These are phyloP conservation scores for Eupeodes latifasciatus DNA, from an alignment of 2,888 invertebrate species.

Conservation along the genomic window DNA sequence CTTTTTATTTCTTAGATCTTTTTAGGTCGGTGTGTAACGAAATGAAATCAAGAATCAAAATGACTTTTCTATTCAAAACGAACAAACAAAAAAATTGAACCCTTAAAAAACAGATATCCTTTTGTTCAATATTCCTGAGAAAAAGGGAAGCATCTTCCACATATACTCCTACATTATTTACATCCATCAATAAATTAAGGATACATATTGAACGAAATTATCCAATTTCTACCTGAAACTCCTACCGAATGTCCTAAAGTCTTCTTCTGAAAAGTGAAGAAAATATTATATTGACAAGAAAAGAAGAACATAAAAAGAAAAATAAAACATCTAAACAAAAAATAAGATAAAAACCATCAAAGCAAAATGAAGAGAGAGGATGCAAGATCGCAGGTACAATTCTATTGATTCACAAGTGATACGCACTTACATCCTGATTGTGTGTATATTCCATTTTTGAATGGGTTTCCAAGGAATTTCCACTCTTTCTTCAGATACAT, in stretches of 20 bases:
- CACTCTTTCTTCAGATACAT: slow-evolving; percentile 68
- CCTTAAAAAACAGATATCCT: slow-evolving; percentile 56
- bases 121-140: slow-evolving; percentile 60
- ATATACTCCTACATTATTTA: neutral
- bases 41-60: slow-evolving; percentile 11
- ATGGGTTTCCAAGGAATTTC: slow-evolving; percentile 73
- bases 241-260: slow-evolving; percentile 9
- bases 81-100: slow-evolving; percentile 19
- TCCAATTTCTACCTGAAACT: slow-evolving; percentile 67
- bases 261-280: slow-evolving; percentile 40
- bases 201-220: slow-evolving; percentile 59
- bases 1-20: too few relatives aligned
- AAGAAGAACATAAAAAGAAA: neutral
- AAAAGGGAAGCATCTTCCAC: slow-evolving; percentile 65
- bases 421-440: slow-evolving; percentile 76
- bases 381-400: slow-evolving; percentile 73
- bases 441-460: slow-evolving; percentile 65
- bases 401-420: slow-evolving; percentile 75
- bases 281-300: slow-evolving; percentile 55
- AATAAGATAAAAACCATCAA: slow-evolving; percentile 53
- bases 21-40: neutral
- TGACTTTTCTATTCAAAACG: slow-evolving; percentile 43
- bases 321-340: slow-evolving; percentile 20
- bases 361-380: slow-evolving; percentile 35
- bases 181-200: slow-evolving; percentile 66